Evolutionary conservation across 1,140 invertebrate genomes (phyloP), one percentile per base, ranked within the genome.

Genomic region (Drosophila bocki): DNA sequence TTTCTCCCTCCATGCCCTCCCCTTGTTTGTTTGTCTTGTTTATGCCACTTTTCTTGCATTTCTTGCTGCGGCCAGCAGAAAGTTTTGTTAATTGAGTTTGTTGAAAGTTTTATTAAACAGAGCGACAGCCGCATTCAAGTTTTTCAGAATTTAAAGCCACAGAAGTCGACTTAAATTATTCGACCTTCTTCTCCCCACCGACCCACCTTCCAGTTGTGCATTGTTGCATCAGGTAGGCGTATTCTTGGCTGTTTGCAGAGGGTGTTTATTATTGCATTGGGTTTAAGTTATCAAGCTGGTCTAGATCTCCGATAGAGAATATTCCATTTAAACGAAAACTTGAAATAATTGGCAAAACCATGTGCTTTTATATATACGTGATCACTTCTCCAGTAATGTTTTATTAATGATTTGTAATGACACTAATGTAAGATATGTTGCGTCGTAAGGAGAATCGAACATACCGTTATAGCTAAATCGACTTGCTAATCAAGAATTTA

Each of bases 71-170:
- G 80, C 83, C 84, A 70, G 85, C 81, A 70, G 44, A 88, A 88
- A 90, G 75, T 88, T 88, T 81, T 85, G 85, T 88, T 88, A 88
- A 88, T 88, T 88, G 85, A 88, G 85, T 88, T 88, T 88, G 86
- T 85, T 85, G 85, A 90, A 88, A 88, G 85, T 88, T 88, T 88
- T 88, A 88, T 88, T 90, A 90, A 88, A 90, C 85, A 90, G 81
- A 75, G 81, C 71, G 80, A 88, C 83, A 88, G 80, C 64, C 84
- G 64, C 77, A 83, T 70, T 88, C 72, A 84, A 88, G 80, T 88
- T 88, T 71, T 77, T 54, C 69, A 62, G 63, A 75, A 78, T 88
- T 83, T 70, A 83, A 88, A 68, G 76, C 84, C 67, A 61, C 80
- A 72, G 72, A 87, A 88, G 69, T 76, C 64, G 54, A 50, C 72